These are phyloP conservation scores for Lobophora halterata DNA, from an alignment of 2,888 invertebrate genomes.

Conservation along the genomic window DNA sequence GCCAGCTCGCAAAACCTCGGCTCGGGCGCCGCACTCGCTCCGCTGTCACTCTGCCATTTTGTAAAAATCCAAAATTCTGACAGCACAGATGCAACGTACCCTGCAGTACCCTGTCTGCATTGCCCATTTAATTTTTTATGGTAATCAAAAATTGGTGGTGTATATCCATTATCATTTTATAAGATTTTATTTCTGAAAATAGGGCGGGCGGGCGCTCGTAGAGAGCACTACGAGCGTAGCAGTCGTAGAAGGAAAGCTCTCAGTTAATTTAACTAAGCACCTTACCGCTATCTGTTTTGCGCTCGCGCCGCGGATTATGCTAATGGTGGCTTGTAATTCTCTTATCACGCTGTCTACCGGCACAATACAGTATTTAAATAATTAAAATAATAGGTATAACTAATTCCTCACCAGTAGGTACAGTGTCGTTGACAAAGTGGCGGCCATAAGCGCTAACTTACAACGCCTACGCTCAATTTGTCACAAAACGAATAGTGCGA, in stretches of 20 bases:
- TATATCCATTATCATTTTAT: slow-evolving; percentile 4
- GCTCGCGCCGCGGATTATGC: slow-evolving; percentile 72
- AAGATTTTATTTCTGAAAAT: slow-evolving; percentile 40
- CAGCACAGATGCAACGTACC: too few species aligned
- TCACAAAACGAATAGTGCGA: slow-evolving; percentile 71
- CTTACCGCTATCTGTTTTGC: slow-evolving; percentile 75
- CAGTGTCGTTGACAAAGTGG: slow-evolving; percentile 39
- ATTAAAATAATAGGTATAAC: slow-evolving; percentile 29
- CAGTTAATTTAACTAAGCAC: slow-evolving; percentile 74
- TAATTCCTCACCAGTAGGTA: slow-evolving; percentile 8
- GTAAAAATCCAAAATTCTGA: too few species aligned
- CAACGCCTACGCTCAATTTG: slow-evolving; percentile 81
- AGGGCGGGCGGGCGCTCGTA: slow-evolving; percentile 33
- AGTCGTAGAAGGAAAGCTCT: slow-evolving; percentile 45
- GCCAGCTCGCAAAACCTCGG: too few species aligned
- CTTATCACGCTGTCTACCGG: slow-evolving; percentile 73
- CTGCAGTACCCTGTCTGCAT: too few species aligned
- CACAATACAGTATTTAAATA: slow-evolving; percentile 39
- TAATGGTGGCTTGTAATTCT: slow-evolving; percentile 69
- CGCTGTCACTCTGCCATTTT: too few species aligned
- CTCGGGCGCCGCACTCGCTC: too few species aligned
- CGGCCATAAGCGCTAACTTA: slow-evolving; percentile 44
- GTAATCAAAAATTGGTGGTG: too few species aligned
- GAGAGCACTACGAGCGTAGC: slow-evolving; percentile 39
- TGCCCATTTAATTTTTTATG: too few species aligned